Evolutionary conservation across 1,140 invertebrate genomes (phyloP).

Genomic region (Sycobia sp.): DNA sequence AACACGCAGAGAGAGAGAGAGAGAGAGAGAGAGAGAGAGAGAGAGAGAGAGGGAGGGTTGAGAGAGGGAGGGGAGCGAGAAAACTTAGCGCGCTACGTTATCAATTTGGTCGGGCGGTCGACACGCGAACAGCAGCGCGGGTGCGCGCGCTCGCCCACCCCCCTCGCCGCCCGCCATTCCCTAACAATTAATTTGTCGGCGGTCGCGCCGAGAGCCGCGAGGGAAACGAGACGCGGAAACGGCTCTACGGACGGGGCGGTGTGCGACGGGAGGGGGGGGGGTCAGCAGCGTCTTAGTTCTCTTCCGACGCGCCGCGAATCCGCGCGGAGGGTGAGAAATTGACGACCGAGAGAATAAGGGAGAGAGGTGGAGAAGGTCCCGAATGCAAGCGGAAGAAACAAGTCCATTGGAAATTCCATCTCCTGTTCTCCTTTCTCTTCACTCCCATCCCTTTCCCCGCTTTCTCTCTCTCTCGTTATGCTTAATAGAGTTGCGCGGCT

Average conservation of each 20-base stretch:
- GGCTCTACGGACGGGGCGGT: constrained; percentile 34
- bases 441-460: background rate
- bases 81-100: constrained; percentile 42
- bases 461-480: too few species aligned
- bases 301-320: too few species aligned
- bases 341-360: too few species aligned
- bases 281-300: too few species aligned
- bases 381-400: constrained; percentile 38
- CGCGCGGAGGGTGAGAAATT: too few species aligned
- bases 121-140: constrained; percentile 34
- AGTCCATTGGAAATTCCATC: constrained; percentile 35
- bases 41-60: background rate
- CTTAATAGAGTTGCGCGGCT: too few species aligned
- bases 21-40: constrained; percentile 40
- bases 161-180: too few species aligned
- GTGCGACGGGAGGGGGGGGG: too few species aligned
- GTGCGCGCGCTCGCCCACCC: too few species aligned
- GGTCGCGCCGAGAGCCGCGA: constrained; percentile 22
- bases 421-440: too few species aligned
- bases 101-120: constrained; percentile 55
- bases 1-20: too few species aligned
- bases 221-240: constrained; percentile 57
- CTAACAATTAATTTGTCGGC: constrained; percentile 55
- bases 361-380: too few species aligned
- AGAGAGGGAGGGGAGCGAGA: background rate